Base-by-base conservation (phyloP, 2,888 invertebrate genomes). In the Actias luna region DNA sequence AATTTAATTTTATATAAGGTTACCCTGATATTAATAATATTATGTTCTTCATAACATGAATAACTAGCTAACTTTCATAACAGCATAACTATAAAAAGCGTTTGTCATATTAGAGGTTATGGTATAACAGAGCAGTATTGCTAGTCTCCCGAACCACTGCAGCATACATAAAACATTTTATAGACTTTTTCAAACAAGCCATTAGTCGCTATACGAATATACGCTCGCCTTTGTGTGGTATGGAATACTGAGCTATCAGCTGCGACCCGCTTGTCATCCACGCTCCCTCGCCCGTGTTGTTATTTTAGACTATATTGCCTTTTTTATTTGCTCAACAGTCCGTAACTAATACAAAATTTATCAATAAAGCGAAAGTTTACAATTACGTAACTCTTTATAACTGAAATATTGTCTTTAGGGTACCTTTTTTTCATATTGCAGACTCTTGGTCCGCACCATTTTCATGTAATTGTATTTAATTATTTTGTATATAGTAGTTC, bases 131-230 rank as follows among this genome's bases (percentile, higher is more conserved):
- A 64, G 66, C 69, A 73, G 77, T 80, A 78, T 77, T 69, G 69
- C 68, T 80, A 79, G 83, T 79, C 79, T 77, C 64, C 68, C 69
- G 68, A 75, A 71, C 74, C 67, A 74, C 67, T 80, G 77, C 76
- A 81, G 67, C 66, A 67, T 70, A 75, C 77, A 77, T 87, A 80
- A 83, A 83, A 75, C 67, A 72, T 81, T 85, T 86, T 84, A 88
- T 83, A 79, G 77, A 73, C 73, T 79, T 85, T 80, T 78, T 78
- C 76, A 76, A 73, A 67, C 69, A 69, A 74, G 67, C 78, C 72
- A 77, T 83, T 79, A 76, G 75, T 72, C 62, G 67, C 66, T 74
- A 73, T 73, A 69, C 65, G 63, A 65, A 66, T 72, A 61, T 68
- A 58, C 29, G 61, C 25, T 4, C 25, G 57, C 65, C 65, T 69